Percentiles rank a stretch among this genome's conserved stretches.
Evolutionary conservation across 2,113 vertebrate species (phyloP).

Genomic region (Dromas ardeola): DNA sequence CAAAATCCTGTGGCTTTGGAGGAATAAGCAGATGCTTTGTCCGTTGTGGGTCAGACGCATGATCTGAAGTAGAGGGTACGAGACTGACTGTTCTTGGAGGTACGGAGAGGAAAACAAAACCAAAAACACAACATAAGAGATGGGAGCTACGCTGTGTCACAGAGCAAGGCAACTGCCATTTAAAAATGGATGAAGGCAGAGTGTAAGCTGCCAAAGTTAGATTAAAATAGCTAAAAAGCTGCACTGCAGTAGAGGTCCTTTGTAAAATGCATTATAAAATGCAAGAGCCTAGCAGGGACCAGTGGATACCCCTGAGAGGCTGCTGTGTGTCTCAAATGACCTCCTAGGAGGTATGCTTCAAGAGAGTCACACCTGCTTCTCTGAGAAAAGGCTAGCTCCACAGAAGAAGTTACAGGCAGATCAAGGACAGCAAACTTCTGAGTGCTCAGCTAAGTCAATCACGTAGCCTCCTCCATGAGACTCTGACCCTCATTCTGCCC

Average conservation of each 20-base stretch:
- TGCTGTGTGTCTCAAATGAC: background rate
- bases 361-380: background rate
- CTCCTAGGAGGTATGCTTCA: background rate
- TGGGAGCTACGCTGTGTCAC: background rate
- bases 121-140: background rate
- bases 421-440: background rate
- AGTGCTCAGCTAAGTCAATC: background rate
- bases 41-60: background rate
- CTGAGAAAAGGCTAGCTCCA: background rate
- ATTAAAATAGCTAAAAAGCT: background rate
- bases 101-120: background rate
- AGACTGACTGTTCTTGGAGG: background rate
- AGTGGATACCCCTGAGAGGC: background rate
- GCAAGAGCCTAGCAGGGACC: background rate
- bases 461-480: background rate
- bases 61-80: background rate
- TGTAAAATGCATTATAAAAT: background rate
- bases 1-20: slow-evolving; percentile 41
- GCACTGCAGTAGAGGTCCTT: background rate
- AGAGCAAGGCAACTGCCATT: background rate
- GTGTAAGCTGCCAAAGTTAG: background rate
- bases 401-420: background rate
- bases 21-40: slow-evolving; percentile 42
- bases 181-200: background rate
- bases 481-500: background rate